A percentile compares a stretch with the other conserved stretches of the same genome.
These are phyloP conservation scores for Rattus rattus DNA, from an alignment of 2,113 vertebrate genomes.

Conservation along the genomic window DNA sequence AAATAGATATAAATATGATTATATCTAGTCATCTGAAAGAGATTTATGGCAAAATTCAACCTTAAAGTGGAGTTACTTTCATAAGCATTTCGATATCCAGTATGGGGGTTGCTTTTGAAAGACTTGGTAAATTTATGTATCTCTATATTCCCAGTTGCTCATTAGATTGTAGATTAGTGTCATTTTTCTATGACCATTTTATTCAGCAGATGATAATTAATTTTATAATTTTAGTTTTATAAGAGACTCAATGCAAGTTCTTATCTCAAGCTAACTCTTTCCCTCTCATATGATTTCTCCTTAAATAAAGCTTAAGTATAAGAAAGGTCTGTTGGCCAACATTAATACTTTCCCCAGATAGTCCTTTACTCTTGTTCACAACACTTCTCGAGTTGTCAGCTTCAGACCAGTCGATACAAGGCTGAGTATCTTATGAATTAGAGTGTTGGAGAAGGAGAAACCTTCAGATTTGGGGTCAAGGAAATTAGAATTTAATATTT, in stretches of 20 bases:
- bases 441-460: fast-evolving
- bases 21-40: not conserved
- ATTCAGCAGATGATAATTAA: not conserved
- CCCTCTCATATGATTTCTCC: not conserved
- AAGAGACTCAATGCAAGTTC: not conserved
- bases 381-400: not conserved
- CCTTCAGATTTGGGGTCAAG: not conserved
- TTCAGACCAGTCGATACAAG: not conserved
- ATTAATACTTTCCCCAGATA: not conserved
- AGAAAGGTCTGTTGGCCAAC: not conserved
- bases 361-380: not conserved
- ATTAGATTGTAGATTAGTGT: not conserved
- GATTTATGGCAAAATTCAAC: not conserved
- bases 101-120: not conserved
- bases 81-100: not conserved
- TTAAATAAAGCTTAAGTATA: not conserved
- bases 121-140: not conserved
- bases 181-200: slow-evolving; percentile 32
- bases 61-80: slow-evolving; percentile 1
- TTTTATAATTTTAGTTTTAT: not conserved
- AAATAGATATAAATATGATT: not conserved
- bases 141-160: not conserved
- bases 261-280: not conserved
- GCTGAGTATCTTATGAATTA: not conserved
- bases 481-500: not conserved